Base-by-base conservation (phyloP, 2,797 vertebrate species). In the Iguana delicatissima region DNA sequence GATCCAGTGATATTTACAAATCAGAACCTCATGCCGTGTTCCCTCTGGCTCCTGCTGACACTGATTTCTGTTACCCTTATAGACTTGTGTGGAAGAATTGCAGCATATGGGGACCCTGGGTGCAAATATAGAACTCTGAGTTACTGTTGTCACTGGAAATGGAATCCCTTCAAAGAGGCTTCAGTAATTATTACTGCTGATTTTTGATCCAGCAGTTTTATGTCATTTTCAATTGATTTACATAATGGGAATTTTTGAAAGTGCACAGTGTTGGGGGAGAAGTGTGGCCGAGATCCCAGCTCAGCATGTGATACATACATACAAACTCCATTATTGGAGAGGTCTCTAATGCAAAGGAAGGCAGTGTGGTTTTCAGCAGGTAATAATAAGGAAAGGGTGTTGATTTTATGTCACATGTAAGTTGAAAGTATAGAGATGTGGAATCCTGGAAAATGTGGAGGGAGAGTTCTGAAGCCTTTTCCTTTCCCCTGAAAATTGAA, bases 1-100 rank as follows among this genome's bases (percentile, higher is more conserved):
- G 90, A 93, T 91, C 93, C 91, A 87, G 90, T 95, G 95, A 92
- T 95, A 95, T 96, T 97, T 96, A 95, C 86, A 94, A 77, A 88
- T 0, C 0, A 0, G 88, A 29, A 85, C 92, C 89, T 92, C 77
- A 0, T 29, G 91, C 85, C 0, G 10, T 89, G 18, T 90, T 94
- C 91, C 95, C 90, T 89, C 87, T 87, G 92, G 94, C 92, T 88
- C 64, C 90, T 86, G 35, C 84, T 92, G 94, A 89, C 90, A 93
- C 57, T 80, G 74, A 89, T 88, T 90, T 83, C 42, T 26, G 69
- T 85, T 67, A 26, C 35, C 85, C 73, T 86, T 90, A 79, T 0
- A 0, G 87, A 83, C 89, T 94, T 89, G 79, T 84, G 89, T 69
- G 86, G 64, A 73, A 50, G 87, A 94, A 67, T 89, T 55, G 22